Evolutionary conservation across 2,797 vertebrate genomes (phyloP).

Genomic region (Pantherophis vulpinus): DNA sequence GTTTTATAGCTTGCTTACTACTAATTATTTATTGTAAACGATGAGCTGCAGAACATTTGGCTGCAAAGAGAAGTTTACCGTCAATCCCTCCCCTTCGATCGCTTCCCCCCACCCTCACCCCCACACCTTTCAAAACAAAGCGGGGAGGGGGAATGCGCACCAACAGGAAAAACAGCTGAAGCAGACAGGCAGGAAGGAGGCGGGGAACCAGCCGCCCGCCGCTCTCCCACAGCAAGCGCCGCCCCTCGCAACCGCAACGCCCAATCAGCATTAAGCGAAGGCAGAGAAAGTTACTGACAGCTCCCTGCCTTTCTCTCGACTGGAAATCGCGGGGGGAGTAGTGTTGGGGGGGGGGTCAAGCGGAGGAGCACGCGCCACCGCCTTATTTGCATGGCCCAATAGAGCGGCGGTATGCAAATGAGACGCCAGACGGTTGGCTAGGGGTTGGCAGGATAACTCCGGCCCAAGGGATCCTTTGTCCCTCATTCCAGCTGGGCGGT

Average conservation of each 20-base stretch:
- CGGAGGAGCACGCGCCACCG: not conserved
- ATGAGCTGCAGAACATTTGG: conserved; percentile 22
- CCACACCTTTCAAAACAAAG: conserved; percentile 39
- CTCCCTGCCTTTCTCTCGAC: not conserved
- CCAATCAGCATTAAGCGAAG: not conserved
- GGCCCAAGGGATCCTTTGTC: conserved; percentile 28
- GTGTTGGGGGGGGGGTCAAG: not conserved
- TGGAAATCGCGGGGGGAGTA: not conserved
- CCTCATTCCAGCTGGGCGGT: not conserved
- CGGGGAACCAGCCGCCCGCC: not conserved
- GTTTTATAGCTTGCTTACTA: conserved; percentile 44
- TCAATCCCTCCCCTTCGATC: not conserved
- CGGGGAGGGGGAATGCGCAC: conserved; percentile 18
- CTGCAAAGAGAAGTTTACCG: conserved; percentile 1
- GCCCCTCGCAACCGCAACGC: not conserved
- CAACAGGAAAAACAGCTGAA: conserved; percentile 44
- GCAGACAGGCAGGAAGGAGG: not conserved
- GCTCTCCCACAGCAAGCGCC: not conserved
- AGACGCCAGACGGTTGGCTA: conserved; percentile 54
- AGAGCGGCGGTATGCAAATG: conserved; percentile 55
- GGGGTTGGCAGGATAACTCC: conserved; percentile 44
- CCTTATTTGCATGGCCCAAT: conserved; percentile 67
- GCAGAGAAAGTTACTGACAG: conserved; percentile 4
- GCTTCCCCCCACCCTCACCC: not conserved
- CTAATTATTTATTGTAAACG: conserved; percentile 40